Conservation (phyloP, 1,140 invertebrate species). For the Leptopilina clavipes region DNA sequence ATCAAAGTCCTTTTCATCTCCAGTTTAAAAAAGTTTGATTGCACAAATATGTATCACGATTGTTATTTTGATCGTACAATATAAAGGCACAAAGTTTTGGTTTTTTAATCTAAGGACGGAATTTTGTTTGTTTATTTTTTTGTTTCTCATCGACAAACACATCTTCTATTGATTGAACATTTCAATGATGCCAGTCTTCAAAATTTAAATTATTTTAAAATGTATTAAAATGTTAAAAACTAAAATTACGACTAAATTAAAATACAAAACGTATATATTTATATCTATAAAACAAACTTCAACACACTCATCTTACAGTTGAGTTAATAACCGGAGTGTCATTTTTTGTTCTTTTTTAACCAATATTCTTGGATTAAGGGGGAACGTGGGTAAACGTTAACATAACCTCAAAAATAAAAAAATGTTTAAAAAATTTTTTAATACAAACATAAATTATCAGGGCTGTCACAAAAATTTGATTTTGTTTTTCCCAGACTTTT, state of each 20-base stretch:
- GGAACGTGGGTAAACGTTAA: too few species aligned
- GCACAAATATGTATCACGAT: background rate
- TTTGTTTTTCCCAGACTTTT: too few species aligned
- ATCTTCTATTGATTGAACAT: background rate
- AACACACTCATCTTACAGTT: background rate
- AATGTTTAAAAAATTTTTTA: too few species aligned
- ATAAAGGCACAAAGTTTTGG: background rate
- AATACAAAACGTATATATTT: background rate
- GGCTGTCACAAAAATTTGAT: too few species aligned
- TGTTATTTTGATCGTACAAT: background rate
- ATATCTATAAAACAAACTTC: background rate
- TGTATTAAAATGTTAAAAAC: background rate
- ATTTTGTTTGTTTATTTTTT: background rate
- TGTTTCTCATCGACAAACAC: background rate
- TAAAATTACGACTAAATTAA: background rate
- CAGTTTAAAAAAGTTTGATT: background rate
- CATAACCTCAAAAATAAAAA: too few species aligned
- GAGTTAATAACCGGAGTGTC: background rate
- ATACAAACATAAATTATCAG: too few species aligned
- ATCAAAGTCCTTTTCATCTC: too few species aligned
- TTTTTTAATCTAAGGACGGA: background rate
- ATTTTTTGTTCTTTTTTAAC: background rate
- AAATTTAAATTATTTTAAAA: too few species aligned
- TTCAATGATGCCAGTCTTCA: background rate
- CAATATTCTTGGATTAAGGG: too few species aligned